Conservation (phyloP, 2,797 vertebrate species). For the Babyrousa celebensis region DNA sequence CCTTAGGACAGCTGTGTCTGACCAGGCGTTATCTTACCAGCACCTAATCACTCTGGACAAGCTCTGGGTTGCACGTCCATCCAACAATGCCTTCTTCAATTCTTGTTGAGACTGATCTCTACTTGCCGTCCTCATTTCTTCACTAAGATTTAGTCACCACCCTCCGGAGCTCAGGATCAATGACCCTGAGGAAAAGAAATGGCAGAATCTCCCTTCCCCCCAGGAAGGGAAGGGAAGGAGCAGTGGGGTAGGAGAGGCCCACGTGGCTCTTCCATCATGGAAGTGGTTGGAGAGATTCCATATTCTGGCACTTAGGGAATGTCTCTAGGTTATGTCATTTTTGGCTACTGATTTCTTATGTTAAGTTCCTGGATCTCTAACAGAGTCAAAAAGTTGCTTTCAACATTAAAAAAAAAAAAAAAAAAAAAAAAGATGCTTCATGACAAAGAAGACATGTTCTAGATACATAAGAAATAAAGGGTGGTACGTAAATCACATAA, state of each 20-base stretch:
- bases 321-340: neutral
- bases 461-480: neutral
- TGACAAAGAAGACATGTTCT: neutral
- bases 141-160: neutral
- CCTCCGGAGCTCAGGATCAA: neutral
- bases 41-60: neutral
- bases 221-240: neutral
- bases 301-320: neutral
- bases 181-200: neutral
- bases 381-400: neutral
- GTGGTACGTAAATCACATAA: neutral
- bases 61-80: neutral
- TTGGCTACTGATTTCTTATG: neutral
- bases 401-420: neutral
- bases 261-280: rapidly evolving
- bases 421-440: neutral
- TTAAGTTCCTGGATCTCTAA: neutral
- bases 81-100: neutral
- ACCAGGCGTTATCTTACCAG: neutral
- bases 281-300: rapidly evolving
- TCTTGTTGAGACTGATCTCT: neutral
- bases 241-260: neutral
- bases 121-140: neutral
- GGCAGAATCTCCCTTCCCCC: rapidly evolving
- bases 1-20: neutral